Percentiles rank a stretch among this genome's conserved stretches.
Conservation (phyloP, 2,113 vertebrate genomes). For the Apaloderma vittatum region DNA sequence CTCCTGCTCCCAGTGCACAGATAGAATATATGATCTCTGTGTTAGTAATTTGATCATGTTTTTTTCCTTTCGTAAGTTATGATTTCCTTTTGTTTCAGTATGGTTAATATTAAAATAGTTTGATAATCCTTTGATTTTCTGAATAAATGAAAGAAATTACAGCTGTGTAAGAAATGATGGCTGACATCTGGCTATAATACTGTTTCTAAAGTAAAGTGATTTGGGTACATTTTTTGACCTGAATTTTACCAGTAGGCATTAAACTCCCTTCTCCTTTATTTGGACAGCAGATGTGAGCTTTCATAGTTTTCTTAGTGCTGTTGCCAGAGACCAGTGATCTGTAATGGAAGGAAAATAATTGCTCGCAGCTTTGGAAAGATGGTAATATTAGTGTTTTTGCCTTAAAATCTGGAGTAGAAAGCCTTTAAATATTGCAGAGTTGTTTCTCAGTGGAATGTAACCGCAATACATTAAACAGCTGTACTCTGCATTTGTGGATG, state of each 20-base stretch:
- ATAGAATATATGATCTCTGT: accelerated
- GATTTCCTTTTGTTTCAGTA: background rate
- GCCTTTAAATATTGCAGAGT: background rate
- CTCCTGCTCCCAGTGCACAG: background rate
- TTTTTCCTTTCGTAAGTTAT: background rate
- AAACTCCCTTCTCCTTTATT: background rate
- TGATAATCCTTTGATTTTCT: background rate
- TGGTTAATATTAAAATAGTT: background rate
- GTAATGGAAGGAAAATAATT: background rate
- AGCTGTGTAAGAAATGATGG: background rate
- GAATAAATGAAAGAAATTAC: background rate
- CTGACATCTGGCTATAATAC: background rate
- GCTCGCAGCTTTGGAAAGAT: background rate
- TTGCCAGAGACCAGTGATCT: background rate
- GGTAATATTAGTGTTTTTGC: background rate
- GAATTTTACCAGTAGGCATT: background rate
- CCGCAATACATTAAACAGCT: background rate
- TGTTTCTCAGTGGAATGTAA: background rate
- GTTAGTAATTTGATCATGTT: background rate
- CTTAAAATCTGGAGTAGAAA: background rate
- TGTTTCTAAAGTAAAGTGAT: background rate
- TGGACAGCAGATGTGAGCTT: background rate
- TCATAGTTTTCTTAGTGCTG: background rate
- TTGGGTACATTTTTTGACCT: background rate
- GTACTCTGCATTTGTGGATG: background rate